Percentiles rank a stretch among this genome's conserved stretches.
Conservation (phyloP, 2,797 vertebrate genomes). For the Rhynchotus rufescens region DNA sequence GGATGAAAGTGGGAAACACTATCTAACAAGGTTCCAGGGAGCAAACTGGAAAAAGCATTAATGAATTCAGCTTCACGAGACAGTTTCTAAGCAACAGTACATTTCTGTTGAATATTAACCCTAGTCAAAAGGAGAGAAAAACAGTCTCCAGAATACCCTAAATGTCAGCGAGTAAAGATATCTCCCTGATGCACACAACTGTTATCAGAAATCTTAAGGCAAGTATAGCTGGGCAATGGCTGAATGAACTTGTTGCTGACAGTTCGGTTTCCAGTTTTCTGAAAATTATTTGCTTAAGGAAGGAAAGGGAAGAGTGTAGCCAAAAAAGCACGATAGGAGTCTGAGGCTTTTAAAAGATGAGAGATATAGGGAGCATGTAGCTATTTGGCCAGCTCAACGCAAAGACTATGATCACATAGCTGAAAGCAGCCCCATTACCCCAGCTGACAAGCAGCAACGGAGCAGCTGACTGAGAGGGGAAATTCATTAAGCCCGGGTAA, state of each 20-base stretch:
- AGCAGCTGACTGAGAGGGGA: neutral
- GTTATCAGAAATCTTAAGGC: neutral
- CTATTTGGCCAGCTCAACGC: neutral
- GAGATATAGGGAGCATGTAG: neutral
- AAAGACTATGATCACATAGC: neutral
- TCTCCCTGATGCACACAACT: neutral
- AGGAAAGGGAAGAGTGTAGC: neutral
- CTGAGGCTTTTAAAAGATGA: neutral
- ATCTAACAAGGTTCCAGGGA: constrained; percentile 75
- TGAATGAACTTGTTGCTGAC: neutral
- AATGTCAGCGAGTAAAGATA: constrained; percentile 38
- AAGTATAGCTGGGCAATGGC: neutral
- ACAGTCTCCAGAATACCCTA: constrained; percentile 25
- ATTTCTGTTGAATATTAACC: constrained; percentile 70
- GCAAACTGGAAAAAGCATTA: constrained; percentile 73
- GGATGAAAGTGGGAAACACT: constrained; percentile 76
- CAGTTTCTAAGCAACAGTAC: constrained; percentile 80
- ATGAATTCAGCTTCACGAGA: constrained; percentile 73
- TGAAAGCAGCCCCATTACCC: neutral
- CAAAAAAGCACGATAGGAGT: neutral
- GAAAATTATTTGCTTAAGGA: neutral
- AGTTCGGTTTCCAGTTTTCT: constrained; percentile 2
- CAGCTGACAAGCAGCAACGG: neutral
- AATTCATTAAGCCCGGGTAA: neutral
- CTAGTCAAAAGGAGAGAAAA: constrained; percentile 51